phyloP scores from a whole-genome alignment of 2,797 vertebrate genomes.

The Eulemur mongoz region DNA sequence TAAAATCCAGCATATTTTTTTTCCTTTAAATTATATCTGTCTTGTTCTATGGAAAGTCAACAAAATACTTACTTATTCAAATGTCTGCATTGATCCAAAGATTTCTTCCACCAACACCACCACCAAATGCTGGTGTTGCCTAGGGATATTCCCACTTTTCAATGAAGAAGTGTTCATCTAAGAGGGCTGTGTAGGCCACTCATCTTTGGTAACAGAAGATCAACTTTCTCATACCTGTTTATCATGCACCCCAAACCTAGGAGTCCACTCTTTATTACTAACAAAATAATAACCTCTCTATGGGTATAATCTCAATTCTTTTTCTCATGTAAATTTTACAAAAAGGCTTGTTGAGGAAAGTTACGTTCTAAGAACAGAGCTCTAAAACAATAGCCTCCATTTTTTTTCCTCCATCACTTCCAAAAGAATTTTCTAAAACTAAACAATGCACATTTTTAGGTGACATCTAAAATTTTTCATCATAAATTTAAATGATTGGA shows the following conservation, averaged over 20 bases:
- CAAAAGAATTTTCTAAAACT: background rate
- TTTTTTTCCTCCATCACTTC: background rate
- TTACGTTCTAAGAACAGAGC: background rate
- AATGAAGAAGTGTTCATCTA: background rate
- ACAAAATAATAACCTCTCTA: background rate
- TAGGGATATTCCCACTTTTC: background rate
- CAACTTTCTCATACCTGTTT: background rate
- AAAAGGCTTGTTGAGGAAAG: background rate
- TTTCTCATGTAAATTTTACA: background rate
- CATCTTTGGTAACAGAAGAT: background rate
- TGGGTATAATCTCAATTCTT: background rate
- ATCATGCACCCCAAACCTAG: background rate
- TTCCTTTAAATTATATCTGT: background rate
- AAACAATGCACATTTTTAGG: background rate
- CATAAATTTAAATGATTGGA: background rate
- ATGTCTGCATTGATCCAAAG: background rate
- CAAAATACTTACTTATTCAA: background rate
- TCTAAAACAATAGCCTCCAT: background rate
- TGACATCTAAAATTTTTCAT: slow-evolving; percentile 4
- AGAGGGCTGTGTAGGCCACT: background rate
- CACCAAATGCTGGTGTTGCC: background rate
- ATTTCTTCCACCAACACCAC: background rate
- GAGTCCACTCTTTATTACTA: background rate
- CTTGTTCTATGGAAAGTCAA: background rate
- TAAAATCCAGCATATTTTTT: background rate